phyloP scores from a whole-genome alignment of 2,113 vertebrate species.

The Indri indri region DNA sequence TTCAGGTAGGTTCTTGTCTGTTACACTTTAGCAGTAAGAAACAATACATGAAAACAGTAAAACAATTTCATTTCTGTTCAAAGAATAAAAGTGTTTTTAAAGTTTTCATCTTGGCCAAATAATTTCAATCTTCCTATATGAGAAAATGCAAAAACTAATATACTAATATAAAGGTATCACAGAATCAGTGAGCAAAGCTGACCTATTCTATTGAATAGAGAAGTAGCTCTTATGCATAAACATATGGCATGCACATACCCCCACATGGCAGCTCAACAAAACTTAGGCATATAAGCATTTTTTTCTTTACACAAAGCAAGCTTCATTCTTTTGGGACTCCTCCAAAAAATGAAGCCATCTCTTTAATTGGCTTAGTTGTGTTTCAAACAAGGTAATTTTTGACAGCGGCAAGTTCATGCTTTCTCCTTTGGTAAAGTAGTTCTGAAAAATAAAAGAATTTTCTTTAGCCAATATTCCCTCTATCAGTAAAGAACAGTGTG shows the following conservation, averaged over 20 bases:
- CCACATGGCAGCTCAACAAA: not conserved
- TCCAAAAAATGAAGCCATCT: conserved; percentile 49
- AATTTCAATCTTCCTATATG: not conserved
- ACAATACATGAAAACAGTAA: not conserved
- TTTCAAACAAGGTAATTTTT: conserved; percentile 48
- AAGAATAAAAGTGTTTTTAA: conserved; percentile 39
- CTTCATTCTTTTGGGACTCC: not conserved
- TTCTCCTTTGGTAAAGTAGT: conserved; percentile 21
- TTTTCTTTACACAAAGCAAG: conserved; percentile 41
- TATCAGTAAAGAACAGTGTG: conserved; percentile 47
- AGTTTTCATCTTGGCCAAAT: conserved; percentile 43
- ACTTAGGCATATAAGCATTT: not conserved
- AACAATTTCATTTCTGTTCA: conserved; percentile 2
- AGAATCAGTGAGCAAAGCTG: not conserved
- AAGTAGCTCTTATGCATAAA: not conserved
- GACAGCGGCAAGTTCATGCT: conserved; percentile 23
- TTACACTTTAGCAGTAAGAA: not conserved
- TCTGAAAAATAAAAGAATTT: conserved; percentile 60
- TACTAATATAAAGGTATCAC: not conserved
- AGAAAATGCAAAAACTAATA: conserved; percentile 22
- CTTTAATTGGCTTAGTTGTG: conserved; percentile 37
- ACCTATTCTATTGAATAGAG: not conserved
- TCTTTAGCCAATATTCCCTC: conserved; percentile 22
- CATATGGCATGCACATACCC: not conserved
- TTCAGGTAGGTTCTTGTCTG: not conserved